Conservation (phyloP, 2,888 invertebrate genomes). For the Balanococcus diminutus region DNA sequence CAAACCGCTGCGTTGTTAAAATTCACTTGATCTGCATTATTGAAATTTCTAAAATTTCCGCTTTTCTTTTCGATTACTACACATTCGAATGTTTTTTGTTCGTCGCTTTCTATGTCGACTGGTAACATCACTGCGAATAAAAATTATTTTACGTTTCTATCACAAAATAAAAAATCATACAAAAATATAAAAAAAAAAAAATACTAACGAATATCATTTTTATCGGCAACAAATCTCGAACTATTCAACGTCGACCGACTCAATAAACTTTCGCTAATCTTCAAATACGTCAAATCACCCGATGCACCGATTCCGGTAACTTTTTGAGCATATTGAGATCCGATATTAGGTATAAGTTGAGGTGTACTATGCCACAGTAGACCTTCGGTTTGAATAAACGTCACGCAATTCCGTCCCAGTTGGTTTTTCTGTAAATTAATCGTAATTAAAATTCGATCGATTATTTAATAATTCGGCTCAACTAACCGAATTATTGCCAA, state of each 20-base stretch:
- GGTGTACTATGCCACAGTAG: conserved; percentile 77
- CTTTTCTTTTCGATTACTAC: conserved; percentile 88
- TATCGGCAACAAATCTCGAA: conserved; percentile 88
- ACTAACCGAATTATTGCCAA: conserved; percentile 82
- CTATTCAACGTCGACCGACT: conserved; percentile 86
- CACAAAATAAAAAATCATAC: too few relatives aligned
- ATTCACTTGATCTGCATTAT: conserved; percentile 81
- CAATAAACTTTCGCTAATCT: conserved; percentile 89
- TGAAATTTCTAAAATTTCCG: conserved; percentile 85
- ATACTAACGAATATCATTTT: conserved; percentile 77
- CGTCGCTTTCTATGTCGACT: conserved; percentile 70
- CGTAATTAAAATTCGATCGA: not conserved
- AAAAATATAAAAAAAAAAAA: not conserved
- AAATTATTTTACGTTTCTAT: conserved; percentile 9
- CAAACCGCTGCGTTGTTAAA: conserved; percentile 78
- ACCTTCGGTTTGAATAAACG: conserved; percentile 61
- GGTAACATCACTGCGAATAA: conserved; percentile 76
- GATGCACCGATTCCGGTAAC: conserved; percentile 94
- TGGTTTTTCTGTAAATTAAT: conserved; percentile 65
- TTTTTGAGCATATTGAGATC: conserved; percentile 82
- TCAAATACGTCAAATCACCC: conserved; percentile 94
- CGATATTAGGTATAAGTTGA: conserved; percentile 78
- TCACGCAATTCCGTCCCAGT: conserved; percentile 60
- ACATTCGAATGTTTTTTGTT: conserved; percentile 77
- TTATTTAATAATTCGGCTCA: not conserved